A percentile compares a stretch with the other conserved stretches of the same genome.
Evolutionary conservation across 2,113 vertebrate genomes (phyloP).

Genomic region (Gavialis gangeticus): DNA sequence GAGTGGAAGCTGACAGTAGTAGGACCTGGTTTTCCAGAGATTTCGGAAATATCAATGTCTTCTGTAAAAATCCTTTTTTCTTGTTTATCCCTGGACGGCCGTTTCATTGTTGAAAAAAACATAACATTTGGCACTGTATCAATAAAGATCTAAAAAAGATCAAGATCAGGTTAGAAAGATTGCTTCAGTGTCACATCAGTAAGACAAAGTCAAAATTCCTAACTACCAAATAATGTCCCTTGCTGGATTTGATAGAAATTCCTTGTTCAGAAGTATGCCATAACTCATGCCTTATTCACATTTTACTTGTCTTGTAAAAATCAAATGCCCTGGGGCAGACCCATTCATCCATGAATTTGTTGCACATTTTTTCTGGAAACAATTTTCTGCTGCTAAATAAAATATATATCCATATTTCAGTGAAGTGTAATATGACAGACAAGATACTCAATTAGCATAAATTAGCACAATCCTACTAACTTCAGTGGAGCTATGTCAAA

Average conservation of each 20-base stretch:
- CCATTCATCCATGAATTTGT: not conserved
- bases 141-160: conserved; percentile 89
- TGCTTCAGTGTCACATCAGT: not conserved
- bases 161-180: not conserved
- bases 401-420: rapidly evolving
- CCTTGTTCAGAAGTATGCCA: not conserved
- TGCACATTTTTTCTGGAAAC: not conserved
- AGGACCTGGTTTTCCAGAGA: conserved; percentile 92
- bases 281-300: not conserved
- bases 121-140: conserved; percentile 97
- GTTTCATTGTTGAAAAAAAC: conserved; percentile 99
- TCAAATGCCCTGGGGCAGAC: not conserved
- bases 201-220: conserved; percentile 15
- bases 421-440: rapidly evolving
- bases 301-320: conserved; percentile 1
- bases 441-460: not conserved
- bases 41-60: conserved; percentile 97
- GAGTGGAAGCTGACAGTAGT: conserved; percentile 90
- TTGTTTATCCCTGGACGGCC: conserved; percentile 90
- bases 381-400: not conserved
- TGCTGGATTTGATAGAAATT: not conserved
- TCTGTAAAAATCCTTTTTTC: conserved; percentile 87
- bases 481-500: not conserved
- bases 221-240: not conserved
- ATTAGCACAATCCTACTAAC: not conserved